Percentiles rank a stretch among this genome's conserved stretches.
Conservation (phyloP, 2,888 invertebrate species). For the Sarcophaga caerulescens region DNA sequence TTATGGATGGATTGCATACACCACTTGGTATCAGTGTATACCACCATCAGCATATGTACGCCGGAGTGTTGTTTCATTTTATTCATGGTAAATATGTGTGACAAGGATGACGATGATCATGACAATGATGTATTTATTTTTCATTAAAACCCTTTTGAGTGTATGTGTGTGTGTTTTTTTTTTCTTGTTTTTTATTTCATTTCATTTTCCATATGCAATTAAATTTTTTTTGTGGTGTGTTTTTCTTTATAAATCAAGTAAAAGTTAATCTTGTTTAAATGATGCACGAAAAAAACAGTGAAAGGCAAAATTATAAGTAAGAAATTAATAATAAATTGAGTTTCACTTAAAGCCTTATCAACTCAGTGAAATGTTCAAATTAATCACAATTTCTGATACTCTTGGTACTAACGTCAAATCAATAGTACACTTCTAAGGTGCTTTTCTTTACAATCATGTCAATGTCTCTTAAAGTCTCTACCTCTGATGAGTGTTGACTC, state of each 20-base stretch:
- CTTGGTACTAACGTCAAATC: too few species aligned
- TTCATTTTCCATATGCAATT: constrained; percentile 10
- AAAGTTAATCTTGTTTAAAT: constrained; percentile 31
- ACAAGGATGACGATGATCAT: background rate
- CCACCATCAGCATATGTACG: too few species aligned
- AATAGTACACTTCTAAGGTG: too few species aligned
- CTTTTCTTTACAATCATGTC: too few species aligned
- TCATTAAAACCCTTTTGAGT: constrained; percentile 38
- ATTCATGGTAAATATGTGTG: background rate
- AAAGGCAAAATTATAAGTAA: too few species aligned
- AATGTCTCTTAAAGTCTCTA: too few species aligned
- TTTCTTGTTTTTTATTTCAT: background rate
- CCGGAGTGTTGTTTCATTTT: background rate
- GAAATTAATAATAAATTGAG: too few species aligned
- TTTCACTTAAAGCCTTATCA: too few species aligned
- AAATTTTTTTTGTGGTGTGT: background rate
- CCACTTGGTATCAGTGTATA: too few species aligned
- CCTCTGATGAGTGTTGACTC: too few species aligned
- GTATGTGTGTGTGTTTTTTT: background rate
- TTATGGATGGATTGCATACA: background rate
- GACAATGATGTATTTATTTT: constrained; percentile 39
- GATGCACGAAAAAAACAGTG: background rate
- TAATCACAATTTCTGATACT: too few species aligned
- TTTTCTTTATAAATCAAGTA: background rate
- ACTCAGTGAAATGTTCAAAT: too few species aligned